Percentiles rank a stretch among this genome's conserved stretches.
phyloP scores from a whole-genome alignment of 2,888 invertebrate species.

The Helleia helle region DNA sequence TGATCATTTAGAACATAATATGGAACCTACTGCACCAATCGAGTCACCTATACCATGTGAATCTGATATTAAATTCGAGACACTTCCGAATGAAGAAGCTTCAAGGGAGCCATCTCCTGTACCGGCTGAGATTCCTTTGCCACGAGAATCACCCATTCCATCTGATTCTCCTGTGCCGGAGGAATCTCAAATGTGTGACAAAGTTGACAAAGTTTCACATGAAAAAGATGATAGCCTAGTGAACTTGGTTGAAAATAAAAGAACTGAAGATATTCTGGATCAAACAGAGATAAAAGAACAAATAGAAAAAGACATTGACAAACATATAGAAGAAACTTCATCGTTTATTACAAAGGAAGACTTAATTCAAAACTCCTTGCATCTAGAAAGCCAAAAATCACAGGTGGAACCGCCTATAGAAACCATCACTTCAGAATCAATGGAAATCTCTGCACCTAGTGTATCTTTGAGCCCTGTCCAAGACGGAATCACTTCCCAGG shows the following conservation, averaged over 20 bases:
- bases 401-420: constrained; percentile 16
- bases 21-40: neutral
- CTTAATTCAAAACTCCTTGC: neutral
- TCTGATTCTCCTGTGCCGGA: constrained; percentile 19
- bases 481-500: constrained; percentile 8
- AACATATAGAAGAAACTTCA: neutral
- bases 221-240: constrained; percentile 9
- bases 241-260: constrained; percentile 8
- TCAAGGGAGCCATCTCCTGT: constrained; percentile 17
- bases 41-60: neutral
- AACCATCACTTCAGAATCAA: constrained; percentile 7
- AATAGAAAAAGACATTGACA: neutral
- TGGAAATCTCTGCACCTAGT: neutral
- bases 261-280: neutral
- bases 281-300: neutral
- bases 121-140: constrained; percentile 24
- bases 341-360: neutral
- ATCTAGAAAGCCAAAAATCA: neutral
- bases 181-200: constrained; percentile 9
- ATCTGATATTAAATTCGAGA: neutral
- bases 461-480: constrained; percentile 4
- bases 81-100: constrained; percentile 9
- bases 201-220: constrained; percentile 8
- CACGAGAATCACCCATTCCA: constrained; percentile 23
- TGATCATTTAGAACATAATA: constrained; percentile 11